Conservation (phyloP, 1,140 invertebrate genomes). For the Drosophila funebris region DNA sequence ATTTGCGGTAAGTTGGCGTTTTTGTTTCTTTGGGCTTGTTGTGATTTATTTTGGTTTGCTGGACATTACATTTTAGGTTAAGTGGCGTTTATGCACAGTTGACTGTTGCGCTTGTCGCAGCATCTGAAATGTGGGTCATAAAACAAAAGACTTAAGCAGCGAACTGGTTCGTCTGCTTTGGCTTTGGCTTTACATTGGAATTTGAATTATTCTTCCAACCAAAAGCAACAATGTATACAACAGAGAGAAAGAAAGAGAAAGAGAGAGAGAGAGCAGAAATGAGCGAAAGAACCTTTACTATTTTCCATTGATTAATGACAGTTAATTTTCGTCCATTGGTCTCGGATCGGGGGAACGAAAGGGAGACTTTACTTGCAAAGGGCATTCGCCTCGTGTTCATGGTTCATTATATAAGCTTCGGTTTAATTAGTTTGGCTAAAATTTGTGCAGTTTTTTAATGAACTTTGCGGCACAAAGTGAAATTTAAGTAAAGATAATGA, state of each 20-base stretch:
- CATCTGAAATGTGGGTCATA: conserved; percentile 45
- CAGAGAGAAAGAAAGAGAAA: neutral
- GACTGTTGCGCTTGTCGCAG: conserved; percentile 41
- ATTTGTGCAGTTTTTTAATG: conserved; percentile 61
- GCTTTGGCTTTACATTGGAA: conserved; percentile 60
- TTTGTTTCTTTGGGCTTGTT: conserved; percentile 53
- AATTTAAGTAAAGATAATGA: conserved; percentile 63
- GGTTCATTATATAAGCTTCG: conserved; percentile 71
- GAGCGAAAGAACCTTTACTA: conserved; percentile 43
- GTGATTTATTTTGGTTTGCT: conserved; percentile 63
- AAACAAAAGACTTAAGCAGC: conserved; percentile 72
- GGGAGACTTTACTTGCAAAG: conserved; percentile 21
- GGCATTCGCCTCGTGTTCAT: conserved; percentile 48
- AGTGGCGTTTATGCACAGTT: conserved; percentile 62
- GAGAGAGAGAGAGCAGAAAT: neutral
- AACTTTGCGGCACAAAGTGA: conserved; percentile 44
- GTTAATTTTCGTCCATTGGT: conserved; percentile 33
- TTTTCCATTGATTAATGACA: conserved; percentile 71
- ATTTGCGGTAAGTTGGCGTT: conserved; percentile 66
- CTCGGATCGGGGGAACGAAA: conserved; percentile 3
- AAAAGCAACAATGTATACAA: conserved; percentile 14
- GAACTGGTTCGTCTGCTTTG: conserved; percentile 65
- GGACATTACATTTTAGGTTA: conserved; percentile 67
- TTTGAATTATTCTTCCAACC: conserved; percentile 54
- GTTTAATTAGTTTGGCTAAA: conserved; percentile 68